Base-by-base conservation (phyloP, 2,888 invertebrate species). In the Leucania comma region DNA sequence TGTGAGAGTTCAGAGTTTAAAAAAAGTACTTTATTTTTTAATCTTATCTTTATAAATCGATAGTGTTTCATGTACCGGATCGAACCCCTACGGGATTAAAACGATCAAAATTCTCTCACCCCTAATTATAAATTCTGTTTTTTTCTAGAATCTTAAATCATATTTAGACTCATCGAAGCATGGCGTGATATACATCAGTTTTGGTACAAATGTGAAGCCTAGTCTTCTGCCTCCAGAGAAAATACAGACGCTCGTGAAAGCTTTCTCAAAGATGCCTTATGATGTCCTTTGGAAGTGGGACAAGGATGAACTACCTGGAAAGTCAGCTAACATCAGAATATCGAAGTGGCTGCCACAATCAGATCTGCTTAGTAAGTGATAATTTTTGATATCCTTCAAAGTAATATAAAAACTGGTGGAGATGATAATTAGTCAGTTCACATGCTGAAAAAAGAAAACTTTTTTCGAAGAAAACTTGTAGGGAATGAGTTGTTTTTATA, bases 241-340 rank as follows among this genome's bases (percentile, higher is more conserved):
- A 57, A 86, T 92, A 12, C 82, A 91, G 64, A 84, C 75, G 0
- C 78, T 96, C 0, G 35, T 92, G 0, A 86, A 87, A 14, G 93
- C 90, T 0, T 93, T 96, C 64, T 92, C 93, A 0, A 81, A 90
- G 53, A 80, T 96, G 61, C 93, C 93, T 9, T 95, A 96, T 59
- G 89, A 93, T 65, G 89, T 96, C 5, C 66, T 96, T 14, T 95
- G 94, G 94, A 96, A 95, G 82, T 95, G 92, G 92, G 92, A 94
- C 67, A 86, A 81, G 2, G 93, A 94, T 32, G 87, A 82, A n/a
- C 72, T 95, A 56, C 89, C 90, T 0, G 91, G 86, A 48, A 81
- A 84, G 20, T 87, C 95, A 0, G 59, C 86, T 10, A 96, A 96
- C 62, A 92, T 96, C 0, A 92, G 83, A 63, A 86, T 94, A 51